Base-by-base conservation (phyloP, 2,888 invertebrate species). In the Caenorhabditis sp. region DNA sequence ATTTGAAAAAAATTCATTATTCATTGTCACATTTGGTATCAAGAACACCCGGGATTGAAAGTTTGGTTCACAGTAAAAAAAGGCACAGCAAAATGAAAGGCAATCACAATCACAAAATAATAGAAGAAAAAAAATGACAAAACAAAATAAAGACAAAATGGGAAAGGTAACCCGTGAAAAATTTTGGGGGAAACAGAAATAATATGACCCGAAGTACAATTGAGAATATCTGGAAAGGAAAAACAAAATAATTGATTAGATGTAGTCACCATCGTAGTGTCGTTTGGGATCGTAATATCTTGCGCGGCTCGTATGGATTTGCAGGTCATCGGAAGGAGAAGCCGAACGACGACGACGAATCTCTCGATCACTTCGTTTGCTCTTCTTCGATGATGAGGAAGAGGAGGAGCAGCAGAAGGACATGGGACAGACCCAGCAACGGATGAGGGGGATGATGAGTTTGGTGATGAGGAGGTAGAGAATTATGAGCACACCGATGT, bases 391-490 rank as follows among this genome's bases (percentile, higher is more conserved):
- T 4, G 25, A 25, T 17, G 64, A 68, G 3, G 60, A 57, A 1
- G 65, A 58, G 3, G 20, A 21, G 0, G 54, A 59, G 36, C 57
- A 67, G 50, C 67, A 63, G 20, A 49, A 59, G 1, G 60, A 20
- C 53, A 67, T 36, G 8, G 81, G 82, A 56, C 81, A 82, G 21
- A 78, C 49, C 70, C 78, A 84, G 70, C 84, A 84, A 0, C 50
- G 26, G 10, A 67, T 59, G n/a, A 85, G 61, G 1, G 85, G 85
- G 50, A 81, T 70, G 21, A 83, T 61, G 17, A 83, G 66, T 63
- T 83, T 85, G 23, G 76, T 76, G 36, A 85, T 54, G 25, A 85
- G 60, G 25, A 83, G 57, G 62, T 85, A 85, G 21, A 80, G 43
- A 8, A 74, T 67, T 21, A 63, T 25, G 23, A 83, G 65, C 0